Base-by-base conservation (phyloP, 1,140 invertebrate genomes). In the Ceratosolen solmsi region DNA sequence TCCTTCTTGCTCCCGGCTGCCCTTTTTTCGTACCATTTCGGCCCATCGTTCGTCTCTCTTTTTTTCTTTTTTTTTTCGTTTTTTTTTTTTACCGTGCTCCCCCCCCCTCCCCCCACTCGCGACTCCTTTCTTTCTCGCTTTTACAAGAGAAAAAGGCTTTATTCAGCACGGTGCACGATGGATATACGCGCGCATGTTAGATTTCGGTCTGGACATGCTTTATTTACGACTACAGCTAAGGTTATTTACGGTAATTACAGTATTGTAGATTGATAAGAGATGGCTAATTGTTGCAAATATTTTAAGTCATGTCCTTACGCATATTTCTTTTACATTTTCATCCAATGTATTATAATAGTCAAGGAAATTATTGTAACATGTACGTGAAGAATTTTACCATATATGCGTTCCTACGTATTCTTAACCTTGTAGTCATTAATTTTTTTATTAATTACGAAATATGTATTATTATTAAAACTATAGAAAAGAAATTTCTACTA, bases 211-310 rank as follows among this genome's bases (percentile, higher is more conserved):
- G 33, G 41, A 74, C 58, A 70, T 51, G 22, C 51, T 80, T 80
- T 80, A 80, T 80, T 80, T 80, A 74, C 20, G 54, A 63, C 71
- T 27, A 36, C 27, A 13, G 71, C 36, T 70, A 22, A 51, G 33
- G 63, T 80, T 80, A 80, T 73, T 74, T 80, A 80, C 56, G 56
- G 58, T 80, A 65, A 80, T 74, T 80, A 38, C 60, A 17, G 27
- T 58, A 22, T 46, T 76, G 27, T 33, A 30, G 41, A 27, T 15
- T 1, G 2, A 25, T 46, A 46, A 49, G 22, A 30, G 49, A 33
- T 30, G n/a, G 46, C 71, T 54, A 49, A 46, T 72, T 49, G 13
- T 27, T 27, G 70, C 11, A 72, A 49, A 72, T 49, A 17, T n/a
- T 17, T 13, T 9, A 15, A 9, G 25, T 7, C 25, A 33, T n/a